Evolutionary conservation across 2,113 vertebrate species (phyloP), one percentile per base, ranked within the genome.

Genomic region (Gymnogyps californianus): DNA sequence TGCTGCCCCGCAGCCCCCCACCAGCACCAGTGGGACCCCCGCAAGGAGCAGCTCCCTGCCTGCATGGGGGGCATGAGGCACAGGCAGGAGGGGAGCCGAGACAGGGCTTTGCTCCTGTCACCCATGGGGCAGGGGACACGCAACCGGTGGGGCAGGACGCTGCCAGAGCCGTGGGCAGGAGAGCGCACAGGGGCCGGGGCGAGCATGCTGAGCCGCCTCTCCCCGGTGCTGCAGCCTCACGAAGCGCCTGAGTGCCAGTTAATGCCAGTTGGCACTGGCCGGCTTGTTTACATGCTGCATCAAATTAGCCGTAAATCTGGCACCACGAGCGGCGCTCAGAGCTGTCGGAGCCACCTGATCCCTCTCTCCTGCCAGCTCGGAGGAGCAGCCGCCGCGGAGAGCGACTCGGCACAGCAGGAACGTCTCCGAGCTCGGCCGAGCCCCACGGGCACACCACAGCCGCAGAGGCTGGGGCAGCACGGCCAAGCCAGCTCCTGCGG

Each of bases 261-360:
- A 40, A 74, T 32, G 64, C 66, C 90, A 69, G 54, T 36, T 82
- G 83, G 87, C 67, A 59, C 51, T 77, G 83, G 61, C 38, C 42
- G 11, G 52, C 77, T 72, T 96, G 93, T 97, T 97, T 86, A 97
- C 75, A 93, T 21, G 40, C 55, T 49, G 82, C 72, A 84, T 93
- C 71, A 94, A 89, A 92, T 93, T 67, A 84, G 91, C 83, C 28
- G 49, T 69, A 83, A 82, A 83, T 85, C 84, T 95, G 91, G 87
- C 93, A 83, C 79, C 11, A 49, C 13, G 46, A 61, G 55, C 25
- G 3, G 47, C 28, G 49, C 87, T 81, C 24, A 2, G 93, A 91
- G 87, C 94, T 38, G 78, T 17, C 28, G n/a, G 87, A 95, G 77
- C 87, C 89, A 79, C 76, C 91, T 83, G 90, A 88, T 84, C 86